A percentile compares a stretch with the other conserved stretches of the same genome.
Conservation (phyloP, 2,888 invertebrate species). For the Nemurella pictetii region DNA sequence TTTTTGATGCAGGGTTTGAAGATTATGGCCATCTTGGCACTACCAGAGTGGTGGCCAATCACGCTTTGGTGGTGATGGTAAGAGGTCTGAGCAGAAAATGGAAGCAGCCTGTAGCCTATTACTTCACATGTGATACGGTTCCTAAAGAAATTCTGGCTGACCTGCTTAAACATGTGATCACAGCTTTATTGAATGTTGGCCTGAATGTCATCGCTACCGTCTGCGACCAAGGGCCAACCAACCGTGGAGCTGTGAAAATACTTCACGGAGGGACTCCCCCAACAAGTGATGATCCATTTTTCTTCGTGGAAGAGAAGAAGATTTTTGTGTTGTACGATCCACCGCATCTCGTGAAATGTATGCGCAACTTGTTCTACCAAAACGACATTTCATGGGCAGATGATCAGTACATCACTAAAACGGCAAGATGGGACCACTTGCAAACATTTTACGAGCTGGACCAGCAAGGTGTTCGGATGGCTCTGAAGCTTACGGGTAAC, state of each 20-base stretch:
- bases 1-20: constrained; percentile 7
- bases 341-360: constrained; percentile 13
- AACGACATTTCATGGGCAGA: not conserved
- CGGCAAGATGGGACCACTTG: constrained; percentile 9
- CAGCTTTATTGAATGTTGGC: not conserved
- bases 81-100: not conserved
- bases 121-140: not conserved
- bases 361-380: not conserved
- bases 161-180: not conserved
- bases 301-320: not conserved
- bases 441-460: not conserved
- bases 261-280: too few species aligned
- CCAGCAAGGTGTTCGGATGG: not conserved
- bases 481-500: not conserved
- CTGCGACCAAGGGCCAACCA: constrained; percentile 9
- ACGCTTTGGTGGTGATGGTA: constrained; percentile 10
- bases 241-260: constrained; percentile 14
- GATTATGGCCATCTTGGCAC: constrained; percentile 8
- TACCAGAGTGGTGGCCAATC: constrained; percentile 8
- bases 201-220: not conserved
- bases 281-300: constrained; percentile 3
- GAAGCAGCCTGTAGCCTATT: too few species aligned
- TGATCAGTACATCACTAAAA: not conserved
- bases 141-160: not conserved
- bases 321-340: constrained; percentile 8